These are phyloP conservation scores for Mesoligia furuncula DNA, from an alignment of 2,888 invertebrate species.

Conservation along the genomic window DNA sequence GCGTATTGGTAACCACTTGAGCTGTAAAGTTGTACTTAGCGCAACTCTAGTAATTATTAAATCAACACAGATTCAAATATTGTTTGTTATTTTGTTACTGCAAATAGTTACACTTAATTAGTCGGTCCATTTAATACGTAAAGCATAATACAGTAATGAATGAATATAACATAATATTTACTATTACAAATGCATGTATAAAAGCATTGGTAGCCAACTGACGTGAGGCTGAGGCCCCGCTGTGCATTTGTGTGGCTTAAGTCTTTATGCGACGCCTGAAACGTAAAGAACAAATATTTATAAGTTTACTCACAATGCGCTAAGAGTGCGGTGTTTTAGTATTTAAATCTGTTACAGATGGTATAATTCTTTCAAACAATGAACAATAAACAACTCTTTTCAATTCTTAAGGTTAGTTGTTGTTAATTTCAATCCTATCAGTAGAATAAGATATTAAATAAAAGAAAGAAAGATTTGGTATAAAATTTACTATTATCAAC, in stretches of 20 bases:
- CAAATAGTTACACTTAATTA: constrained; percentile 2
- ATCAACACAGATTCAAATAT: constrained; percentile 13
- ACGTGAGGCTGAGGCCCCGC: constrained; percentile 2
- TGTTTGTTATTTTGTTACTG: not conserved
- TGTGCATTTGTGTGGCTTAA: not conserved
- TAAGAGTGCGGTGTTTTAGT: not conserved
- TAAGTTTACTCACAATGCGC: constrained; percentile 7
- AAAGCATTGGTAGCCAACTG: not conserved
- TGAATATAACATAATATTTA: not conserved
- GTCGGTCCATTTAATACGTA: not conserved
- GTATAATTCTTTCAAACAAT: not conserved
- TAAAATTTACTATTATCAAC: too few relatives aligned
- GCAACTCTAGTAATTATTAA: not conserved
- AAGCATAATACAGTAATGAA: not conserved
- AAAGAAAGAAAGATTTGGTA: not conserved
- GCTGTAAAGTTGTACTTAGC: too few relatives aligned
- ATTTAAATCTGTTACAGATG: not conserved
- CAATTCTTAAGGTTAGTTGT: not conserved
- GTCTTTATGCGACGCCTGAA: not conserved
- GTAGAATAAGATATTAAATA: not conserved
- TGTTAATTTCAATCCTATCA: not conserved
- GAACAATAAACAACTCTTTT: not conserved
- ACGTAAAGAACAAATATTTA: constrained; percentile 23
- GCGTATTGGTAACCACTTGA: too few relatives aligned
- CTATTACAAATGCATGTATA: not conserved